Evolutionary conservation across 2,113 vertebrate species (phyloP).

Genomic region (Varanus salvator): DNA sequence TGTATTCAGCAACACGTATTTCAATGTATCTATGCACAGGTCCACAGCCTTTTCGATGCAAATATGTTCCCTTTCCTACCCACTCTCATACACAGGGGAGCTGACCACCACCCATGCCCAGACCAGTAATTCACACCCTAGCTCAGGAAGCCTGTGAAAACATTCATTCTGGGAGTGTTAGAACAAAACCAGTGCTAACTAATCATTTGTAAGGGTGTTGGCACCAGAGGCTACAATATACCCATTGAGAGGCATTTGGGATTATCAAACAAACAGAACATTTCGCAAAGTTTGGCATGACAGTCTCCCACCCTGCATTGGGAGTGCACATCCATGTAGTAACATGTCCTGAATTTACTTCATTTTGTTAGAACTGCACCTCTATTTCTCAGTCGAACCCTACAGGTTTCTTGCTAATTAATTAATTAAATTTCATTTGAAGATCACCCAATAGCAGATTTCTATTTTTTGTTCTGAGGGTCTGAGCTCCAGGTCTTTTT

Average conservation of each 20-base stretch:
- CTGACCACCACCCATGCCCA: neutral
- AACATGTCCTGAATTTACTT: conserved; percentile 10
- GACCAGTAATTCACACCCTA: neutral
- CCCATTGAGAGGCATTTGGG: neutral
- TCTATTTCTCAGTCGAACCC: accelerated
- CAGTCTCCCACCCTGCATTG: conserved; percentile 15
- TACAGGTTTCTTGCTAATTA: neutral
- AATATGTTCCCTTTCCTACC: neutral
- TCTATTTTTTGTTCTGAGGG: neutral
- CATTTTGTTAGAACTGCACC: neutral
- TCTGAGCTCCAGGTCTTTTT: too few species aligned
- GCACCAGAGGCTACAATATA: conserved; percentile 21
- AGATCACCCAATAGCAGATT: neutral
- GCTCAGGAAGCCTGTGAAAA: neutral
- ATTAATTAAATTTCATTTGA: too few species aligned
- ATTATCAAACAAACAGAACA: conserved; percentile 57
- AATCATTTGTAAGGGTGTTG: conserved; percentile 3
- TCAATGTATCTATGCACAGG: neutral
- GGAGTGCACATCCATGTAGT: neutral
- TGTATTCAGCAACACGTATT: neutral
- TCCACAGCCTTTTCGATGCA: neutral
- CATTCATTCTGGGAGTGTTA: neutral
- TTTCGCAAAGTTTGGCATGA: conserved; percentile 27
- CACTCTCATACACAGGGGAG: neutral
- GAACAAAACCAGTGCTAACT: neutral